Percentiles rank a stretch among this genome's conserved stretches.
These are phyloP conservation scores for Tamias sibiricus DNA, from an alignment of 2,113 vertebrate genomes.

Conservation along the genomic window DNA sequence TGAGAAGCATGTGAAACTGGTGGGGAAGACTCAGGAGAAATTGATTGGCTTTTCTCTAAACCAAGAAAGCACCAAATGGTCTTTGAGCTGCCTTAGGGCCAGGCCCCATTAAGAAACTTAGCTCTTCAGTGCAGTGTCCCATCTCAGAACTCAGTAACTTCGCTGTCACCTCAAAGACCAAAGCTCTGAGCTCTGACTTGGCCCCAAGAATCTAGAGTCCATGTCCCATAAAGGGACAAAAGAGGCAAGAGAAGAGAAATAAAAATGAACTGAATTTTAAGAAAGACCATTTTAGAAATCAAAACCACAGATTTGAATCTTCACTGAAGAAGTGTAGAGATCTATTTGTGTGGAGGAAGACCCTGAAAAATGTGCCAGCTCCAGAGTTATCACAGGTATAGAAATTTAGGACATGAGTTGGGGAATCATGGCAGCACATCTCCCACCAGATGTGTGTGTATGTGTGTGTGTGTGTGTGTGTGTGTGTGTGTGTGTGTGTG, in stretches of 20 bases:
- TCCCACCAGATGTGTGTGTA: not conserved
- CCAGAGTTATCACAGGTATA: not conserved
- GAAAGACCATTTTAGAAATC: not conserved
- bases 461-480: not conserved
- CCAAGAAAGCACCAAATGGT: constrained; percentile 49
- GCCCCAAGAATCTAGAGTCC: not conserved
- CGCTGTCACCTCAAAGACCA: not conserved
- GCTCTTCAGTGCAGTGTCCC: not conserved
- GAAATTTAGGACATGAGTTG: not conserved
- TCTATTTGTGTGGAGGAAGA: not conserved
- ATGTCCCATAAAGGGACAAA: not conserved
- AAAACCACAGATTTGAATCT: not conserved
- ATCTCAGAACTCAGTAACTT: not conserved
- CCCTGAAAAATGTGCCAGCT: not conserved
- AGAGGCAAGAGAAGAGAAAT: constrained; percentile 3
- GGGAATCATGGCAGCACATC: not conserved
- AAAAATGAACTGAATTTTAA: constrained; percentile 41
- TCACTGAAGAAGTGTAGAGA: not conserved
- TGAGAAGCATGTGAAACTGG: not conserved
- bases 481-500: not conserved
- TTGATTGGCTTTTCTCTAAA: not conserved
- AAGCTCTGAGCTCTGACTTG: constrained; percentile 29
- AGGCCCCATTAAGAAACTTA: not conserved
- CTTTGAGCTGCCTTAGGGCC: not conserved
- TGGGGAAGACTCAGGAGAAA: not conserved